Evolutionary conservation across 2,113 vertebrate genomes (phyloP).

Genomic region (Ictalurus furcatus): DNA sequence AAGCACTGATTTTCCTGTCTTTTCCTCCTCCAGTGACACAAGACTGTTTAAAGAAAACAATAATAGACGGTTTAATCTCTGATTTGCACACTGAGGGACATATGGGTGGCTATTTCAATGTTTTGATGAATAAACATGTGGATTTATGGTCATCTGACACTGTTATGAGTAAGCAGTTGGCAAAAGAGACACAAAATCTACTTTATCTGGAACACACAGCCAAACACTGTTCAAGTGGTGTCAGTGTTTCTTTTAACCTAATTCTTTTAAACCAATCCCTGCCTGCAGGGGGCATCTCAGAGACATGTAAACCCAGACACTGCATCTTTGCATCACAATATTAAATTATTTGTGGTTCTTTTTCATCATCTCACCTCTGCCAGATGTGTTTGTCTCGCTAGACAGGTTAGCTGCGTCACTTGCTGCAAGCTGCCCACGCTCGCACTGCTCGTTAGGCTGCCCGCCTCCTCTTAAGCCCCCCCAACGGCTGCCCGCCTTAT

Average conservation of each 20-base stretch:
- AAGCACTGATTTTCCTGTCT: slow-evolving; percentile 53
- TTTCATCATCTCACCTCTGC: too few relatives aligned
- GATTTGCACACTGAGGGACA: background rate
- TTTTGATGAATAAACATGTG: background rate
- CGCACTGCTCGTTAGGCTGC: too few relatives aligned
- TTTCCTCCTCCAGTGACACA: slow-evolving; percentile 76
- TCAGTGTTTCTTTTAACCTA: background rate
- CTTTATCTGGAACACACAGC: background rate
- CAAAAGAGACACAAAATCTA: background rate
- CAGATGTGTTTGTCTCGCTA: too few relatives aligned
- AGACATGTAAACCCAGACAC: background rate
- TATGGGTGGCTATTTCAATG: background rate
- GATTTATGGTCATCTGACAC: background rate
- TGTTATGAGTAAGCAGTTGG: background rate
- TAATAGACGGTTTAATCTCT: background rate
- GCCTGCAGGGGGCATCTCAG: background rate
- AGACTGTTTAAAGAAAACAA: slow-evolving; percentile 62
- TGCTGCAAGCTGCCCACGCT: too few relatives aligned
- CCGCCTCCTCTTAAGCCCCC: too few relatives aligned
- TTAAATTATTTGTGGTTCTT: too few relatives aligned
- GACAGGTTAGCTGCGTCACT: too few relatives aligned
- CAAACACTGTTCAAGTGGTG: background rate
- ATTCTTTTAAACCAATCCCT: background rate
- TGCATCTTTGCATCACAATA: background rate
- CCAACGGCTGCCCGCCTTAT: too few relatives aligned